These are phyloP conservation scores for Parambassis ranga DNA, from an alignment of 2,797 vertebrate genomes.

Conservation along the genomic window DNA sequence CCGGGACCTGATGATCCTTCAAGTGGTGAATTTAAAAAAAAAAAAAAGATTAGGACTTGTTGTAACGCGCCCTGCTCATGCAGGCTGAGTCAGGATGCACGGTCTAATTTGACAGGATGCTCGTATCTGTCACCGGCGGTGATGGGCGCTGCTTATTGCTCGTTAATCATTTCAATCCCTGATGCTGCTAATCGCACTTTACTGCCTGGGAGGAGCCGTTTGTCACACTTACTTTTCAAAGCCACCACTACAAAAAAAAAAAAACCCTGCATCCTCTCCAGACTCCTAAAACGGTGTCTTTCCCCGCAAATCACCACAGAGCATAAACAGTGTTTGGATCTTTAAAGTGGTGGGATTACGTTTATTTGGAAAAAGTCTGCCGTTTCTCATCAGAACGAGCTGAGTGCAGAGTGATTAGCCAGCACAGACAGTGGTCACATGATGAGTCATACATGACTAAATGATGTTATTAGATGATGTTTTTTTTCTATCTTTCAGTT, in stretches of 20 bases:
- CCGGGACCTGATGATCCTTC: constrained; percentile 47
- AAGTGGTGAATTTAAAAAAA: constrained; percentile 30
- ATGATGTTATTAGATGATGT: too few species aligned
- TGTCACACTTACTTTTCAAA: constrained; percentile 2
- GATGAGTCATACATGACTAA: not conserved
- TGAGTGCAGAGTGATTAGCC: constrained; percentile 20
- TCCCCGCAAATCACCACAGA: constrained; percentile 7
- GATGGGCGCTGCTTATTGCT: not conserved
- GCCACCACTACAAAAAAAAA: not conserved
- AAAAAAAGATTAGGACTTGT: constrained; percentile 35
- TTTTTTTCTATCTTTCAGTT: too few species aligned
- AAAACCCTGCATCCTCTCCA: not conserved
- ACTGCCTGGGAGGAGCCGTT: not conserved
- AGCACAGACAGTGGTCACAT: constrained; percentile 7
- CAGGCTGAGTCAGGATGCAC: constrained; percentile 7
- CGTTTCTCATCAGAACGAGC: constrained; percentile 25
- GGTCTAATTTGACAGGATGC: constrained; percentile 14
- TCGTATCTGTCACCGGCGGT: constrained; percentile 14
- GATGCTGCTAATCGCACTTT: not conserved
- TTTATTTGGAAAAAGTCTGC: constrained; percentile 1
- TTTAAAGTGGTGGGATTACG: constrained; percentile 39
- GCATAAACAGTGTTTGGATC: constrained; percentile 29
- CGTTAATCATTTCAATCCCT: constrained; percentile 3
- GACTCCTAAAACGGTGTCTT: not conserved
- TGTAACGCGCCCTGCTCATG: constrained; percentile 9